Evolutionary conservation across 2,888 invertebrate species (phyloP), one percentile per base, ranked within the genome.

Genomic region (Apamea crenata): DNA sequence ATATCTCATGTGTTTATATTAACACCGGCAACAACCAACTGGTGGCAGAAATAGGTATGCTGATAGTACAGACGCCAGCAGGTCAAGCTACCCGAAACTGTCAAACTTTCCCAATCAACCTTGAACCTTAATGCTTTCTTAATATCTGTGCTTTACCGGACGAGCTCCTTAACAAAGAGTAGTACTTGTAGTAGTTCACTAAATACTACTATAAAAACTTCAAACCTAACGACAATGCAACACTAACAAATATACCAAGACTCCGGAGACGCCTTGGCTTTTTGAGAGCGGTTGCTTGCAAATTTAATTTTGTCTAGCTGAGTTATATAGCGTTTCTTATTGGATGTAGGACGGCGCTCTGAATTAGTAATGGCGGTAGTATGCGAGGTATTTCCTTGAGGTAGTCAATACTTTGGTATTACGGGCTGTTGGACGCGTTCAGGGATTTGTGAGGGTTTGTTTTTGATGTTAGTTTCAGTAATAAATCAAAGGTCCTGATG

Each of bases 271-370:
- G 47, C 66, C 65, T 65, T 80, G 67, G 88, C 85, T 90, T 90
- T 88, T 89, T 84, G 85, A 86, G 75, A 65, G n/a, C 63, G 85
- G 83, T 84, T 72, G 77, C 76, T 82, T 91, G 89, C 90, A 89
- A 91, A 91, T 91, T 91, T 86, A 91, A 91, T 89, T 88, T 89
- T 76, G 87, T 66, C 84, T 83, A 83, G 88, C 81, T 87, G 86
- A 91, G 89, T 90, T 91, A 91, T 91, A 91, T 89, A 86, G 88
- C 87, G 65, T 59, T 78, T 81, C 75, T 83, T 90, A 91, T 91
- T 88, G 87, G 86, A 85, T 79, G 82, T 80, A 69, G 87, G 82
- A 84, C 71, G 81, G 79, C n/a, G 65, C 63, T 67, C 75, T 88
- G 88, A 88, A 88, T 89, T 89, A 88, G 80, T 89, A 85, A 88